phyloP scores from a whole-genome alignment of 2,888 invertebrate species.

The Cantharis rufa region DNA sequence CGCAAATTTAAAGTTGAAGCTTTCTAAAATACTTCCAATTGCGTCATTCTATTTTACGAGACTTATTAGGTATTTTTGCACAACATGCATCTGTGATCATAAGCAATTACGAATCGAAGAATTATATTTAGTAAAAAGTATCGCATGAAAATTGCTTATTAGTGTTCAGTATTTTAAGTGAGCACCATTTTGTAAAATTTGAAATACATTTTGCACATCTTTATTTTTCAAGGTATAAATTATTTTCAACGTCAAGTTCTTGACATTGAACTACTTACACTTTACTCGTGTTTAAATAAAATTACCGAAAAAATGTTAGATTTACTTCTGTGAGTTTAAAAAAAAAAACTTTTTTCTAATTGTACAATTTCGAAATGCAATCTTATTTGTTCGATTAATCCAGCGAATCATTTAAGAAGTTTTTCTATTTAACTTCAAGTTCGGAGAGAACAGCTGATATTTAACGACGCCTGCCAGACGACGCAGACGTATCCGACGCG shows the following conservation, averaged over 20 bases:
- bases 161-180: not conserved
- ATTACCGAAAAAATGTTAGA: not conserved
- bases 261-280: not conserved
- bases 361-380: not conserved
- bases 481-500: conserved; percentile 46
- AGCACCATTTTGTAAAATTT: not conserved
- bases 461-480: conserved; percentile 44
- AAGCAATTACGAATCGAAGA: not conserved
- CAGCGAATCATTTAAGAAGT: not conserved
- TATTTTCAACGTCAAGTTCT: not conserved
- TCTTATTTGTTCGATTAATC: not conserved
- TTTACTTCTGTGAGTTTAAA: too few relatives aligned
- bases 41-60: not conserved
- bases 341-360: not conserved
- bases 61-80: not conserved
- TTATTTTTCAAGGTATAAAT: not conserved
- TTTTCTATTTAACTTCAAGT: conserved; percentile 16
- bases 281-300: not conserved
- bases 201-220: not conserved
- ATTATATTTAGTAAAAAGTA: not conserved
- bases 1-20: not conserved
- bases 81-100: not conserved
- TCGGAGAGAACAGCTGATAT: conserved; percentile 43
- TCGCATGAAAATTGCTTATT: not conserved
- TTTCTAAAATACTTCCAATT: not conserved